Conservation (phyloP, 2,888 invertebrate species). For the Linhomoeus sp. region DNA sequence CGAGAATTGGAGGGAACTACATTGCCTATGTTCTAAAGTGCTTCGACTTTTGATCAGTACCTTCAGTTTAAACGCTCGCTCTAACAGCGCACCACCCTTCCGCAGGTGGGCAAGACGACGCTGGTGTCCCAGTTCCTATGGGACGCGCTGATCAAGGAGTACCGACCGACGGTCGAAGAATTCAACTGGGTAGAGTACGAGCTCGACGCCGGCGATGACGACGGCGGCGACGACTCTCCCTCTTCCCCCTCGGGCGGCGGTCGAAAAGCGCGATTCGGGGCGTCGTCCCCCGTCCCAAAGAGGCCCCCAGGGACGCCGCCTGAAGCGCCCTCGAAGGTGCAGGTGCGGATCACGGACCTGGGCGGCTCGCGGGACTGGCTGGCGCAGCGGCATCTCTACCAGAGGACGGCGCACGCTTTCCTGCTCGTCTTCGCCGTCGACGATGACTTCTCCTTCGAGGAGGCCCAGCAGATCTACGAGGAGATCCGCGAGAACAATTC, state of each 20-base stretch:
- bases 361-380: slow-evolving; percentile 15
- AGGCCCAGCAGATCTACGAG: slow-evolving; percentile 14
- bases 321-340: too few species aligned
- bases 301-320: too few species aligned
- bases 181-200: slow-evolving; percentile 28
- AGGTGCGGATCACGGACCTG: too few species aligned
- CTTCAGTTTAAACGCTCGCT: too few species aligned
- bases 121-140: slow-evolving; percentile 23
- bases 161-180: slow-evolving; percentile 24
- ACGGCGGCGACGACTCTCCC: background rate
- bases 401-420: slow-evolving; percentile 20
- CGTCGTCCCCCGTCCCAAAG: too few species aligned
- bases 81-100: too few species aligned
- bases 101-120: slow-evolving; percentile 23
- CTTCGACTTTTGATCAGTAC: too few species aligned
- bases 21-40: too few species aligned
- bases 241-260: too few species aligned
- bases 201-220: slow-evolving; percentile 7
- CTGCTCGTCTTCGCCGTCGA: slow-evolving; percentile 18
- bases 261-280: too few species aligned
- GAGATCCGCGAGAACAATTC: slow-evolving; percentile 13
- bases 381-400: slow-evolving; percentile 23
- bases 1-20: too few species aligned
- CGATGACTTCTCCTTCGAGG: slow-evolving; percentile 13
- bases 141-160: slow-evolving; percentile 17